Base-by-base conservation (phyloP, 2,113 vertebrate genomes). In the Lophura nycthemera region DNA sequence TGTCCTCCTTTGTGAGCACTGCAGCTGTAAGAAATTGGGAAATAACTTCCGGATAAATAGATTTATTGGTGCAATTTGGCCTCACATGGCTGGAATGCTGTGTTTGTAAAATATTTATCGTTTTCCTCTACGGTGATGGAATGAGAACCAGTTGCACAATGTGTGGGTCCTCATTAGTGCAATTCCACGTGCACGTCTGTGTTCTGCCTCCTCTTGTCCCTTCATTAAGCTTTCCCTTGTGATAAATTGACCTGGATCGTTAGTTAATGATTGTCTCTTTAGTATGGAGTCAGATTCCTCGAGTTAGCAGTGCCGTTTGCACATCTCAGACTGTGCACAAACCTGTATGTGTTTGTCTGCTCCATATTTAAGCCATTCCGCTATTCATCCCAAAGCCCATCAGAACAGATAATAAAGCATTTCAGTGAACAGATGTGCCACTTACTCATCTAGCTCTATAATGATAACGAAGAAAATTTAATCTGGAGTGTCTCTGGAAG, bases 341-440 rank as follows among this genome's bases (percentile, higher is more conserved):
- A 96, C 94, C 89, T 94, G 93, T 27, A 43, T 69, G 65, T 64
- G 2, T 96, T 96, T 94, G 71, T 95, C 74, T 97, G 86, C 89
- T 97, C 83, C 50, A 6, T 91, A 92, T 96, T 96, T 91, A 96
- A 98, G 96, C 94, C 95, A 92, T 95, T 95, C 96, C 29, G 9
- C 95, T 97, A 86, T 97, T 98, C 97, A 98, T 97, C 92, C 88
- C 57, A 94, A 97, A 94, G 92, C 95, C 97, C 96, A 96, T 98
- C 97, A 88, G 95, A 95, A 95, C 90, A 97, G 96, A 98, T 97
- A 98, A 98, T 98, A 97, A 98, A 97, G 93, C 96, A 97, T 97
- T 98, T 97, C 96, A n/a, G 97, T 47, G 96, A 98, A 93, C 98
- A 98, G 98, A 98, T 98, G 98, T 96, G 97, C 96, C 96, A 97